phyloP scores from a whole-genome alignment of 2,113 vertebrate genomes.

The Elaphurus davidianus region DNA sequence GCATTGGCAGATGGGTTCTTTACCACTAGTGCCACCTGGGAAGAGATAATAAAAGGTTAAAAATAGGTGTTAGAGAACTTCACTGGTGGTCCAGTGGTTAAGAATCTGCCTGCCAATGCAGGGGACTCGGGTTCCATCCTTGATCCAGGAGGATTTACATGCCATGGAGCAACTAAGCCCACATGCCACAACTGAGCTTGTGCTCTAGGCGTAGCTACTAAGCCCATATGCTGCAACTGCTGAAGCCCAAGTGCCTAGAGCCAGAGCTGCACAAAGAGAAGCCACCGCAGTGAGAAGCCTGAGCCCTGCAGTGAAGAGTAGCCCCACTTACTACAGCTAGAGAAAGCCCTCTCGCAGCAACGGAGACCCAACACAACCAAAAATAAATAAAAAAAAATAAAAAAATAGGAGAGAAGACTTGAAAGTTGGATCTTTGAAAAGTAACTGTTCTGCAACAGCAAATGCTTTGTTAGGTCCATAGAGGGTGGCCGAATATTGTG shows the following conservation, averaged over 20 bases:
- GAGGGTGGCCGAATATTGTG: neutral
- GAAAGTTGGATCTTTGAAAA: neutral
- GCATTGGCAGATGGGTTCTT: neutral
- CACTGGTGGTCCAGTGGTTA: neutral
- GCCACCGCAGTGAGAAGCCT: neutral
- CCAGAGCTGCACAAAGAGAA: neutral
- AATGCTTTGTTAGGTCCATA: neutral
- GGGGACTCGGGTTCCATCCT: neutral
- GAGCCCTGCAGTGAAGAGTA: neutral
- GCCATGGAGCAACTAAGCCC: neutral
- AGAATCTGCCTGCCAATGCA: neutral
- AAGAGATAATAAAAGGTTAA: slow-evolving; percentile 19
- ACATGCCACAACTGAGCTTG: neutral
- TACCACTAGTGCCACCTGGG: neutral
- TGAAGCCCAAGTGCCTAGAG: too few species aligned
- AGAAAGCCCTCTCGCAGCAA: neutral
- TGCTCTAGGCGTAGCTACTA: neutral
- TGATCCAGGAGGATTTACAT: neutral
- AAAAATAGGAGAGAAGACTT: neutral
- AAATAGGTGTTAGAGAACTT: neutral
- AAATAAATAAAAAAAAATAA: neutral
- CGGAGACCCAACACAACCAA: neutral
- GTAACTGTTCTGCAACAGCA: neutral
- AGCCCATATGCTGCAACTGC: neutral
- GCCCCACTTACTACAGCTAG: neutral